Evolutionary conservation across 2,797 vertebrate species (phyloP).

Genomic region (Sebastes hopkinsi): DNA sequence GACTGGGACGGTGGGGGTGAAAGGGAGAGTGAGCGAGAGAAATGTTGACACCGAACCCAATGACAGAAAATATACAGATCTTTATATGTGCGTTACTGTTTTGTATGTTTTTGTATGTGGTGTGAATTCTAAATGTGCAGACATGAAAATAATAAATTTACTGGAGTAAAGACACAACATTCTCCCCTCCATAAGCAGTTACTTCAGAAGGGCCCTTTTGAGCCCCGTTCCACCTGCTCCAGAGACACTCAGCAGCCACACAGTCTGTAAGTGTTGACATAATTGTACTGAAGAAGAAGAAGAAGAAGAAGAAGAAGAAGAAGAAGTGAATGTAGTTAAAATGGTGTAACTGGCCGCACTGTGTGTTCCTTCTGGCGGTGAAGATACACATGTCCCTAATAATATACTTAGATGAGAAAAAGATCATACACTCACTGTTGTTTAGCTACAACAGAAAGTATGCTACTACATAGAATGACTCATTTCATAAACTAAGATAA

Average conservation of each 20-base stretch:
- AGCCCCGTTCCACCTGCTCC: background rate
- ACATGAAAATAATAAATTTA: background rate
- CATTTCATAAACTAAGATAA: too few relatives aligned
- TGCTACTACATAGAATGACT: too few relatives aligned
- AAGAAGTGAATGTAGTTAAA: too few relatives aligned
- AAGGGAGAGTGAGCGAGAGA: slow-evolving; percentile 14
- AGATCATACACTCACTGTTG: too few relatives aligned
- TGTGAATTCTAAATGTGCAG: background rate
- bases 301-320: background rate
- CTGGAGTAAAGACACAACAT: background rate
- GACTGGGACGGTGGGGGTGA: background rate
- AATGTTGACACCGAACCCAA: slow-evolving; percentile 4
- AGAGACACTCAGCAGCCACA: background rate
- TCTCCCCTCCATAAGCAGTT: background rate
- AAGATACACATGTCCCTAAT: too few relatives aligned
- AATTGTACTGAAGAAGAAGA: background rate
- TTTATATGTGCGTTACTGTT: background rate
- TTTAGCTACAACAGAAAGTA: too few relatives aligned
- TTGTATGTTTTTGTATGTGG: background rate
- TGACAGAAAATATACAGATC: background rate
- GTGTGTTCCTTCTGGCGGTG: too few relatives aligned
- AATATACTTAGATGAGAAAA: too few relatives aligned
- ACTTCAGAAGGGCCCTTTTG: background rate
- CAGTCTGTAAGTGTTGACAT: background rate
- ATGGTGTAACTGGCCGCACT: too few relatives aligned